phyloP scores from a whole-genome alignment of 2,888 invertebrate genomes.

The Tenthredo scrophulariae region DNA sequence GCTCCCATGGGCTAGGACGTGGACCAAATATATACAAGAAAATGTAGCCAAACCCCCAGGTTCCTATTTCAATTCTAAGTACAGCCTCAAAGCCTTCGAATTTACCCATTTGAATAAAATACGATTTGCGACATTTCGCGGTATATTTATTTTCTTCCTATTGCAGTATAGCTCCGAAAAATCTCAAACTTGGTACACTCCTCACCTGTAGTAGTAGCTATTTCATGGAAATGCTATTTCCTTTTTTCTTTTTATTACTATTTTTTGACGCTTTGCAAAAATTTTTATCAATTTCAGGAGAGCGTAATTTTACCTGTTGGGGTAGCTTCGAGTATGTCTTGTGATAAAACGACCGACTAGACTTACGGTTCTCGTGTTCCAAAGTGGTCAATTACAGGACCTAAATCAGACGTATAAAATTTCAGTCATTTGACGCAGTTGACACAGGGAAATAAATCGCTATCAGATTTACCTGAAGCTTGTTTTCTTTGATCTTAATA shows the following conservation, averaged over 20 bases:
- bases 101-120: no score
- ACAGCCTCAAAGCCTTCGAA: no score
- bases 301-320: not conserved
- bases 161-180: no score
- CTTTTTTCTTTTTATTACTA: not conserved
- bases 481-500: not conserved
- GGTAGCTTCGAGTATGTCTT: not conserved
- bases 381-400: not conserved
- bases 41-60: no score
- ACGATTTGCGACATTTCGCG: no score
- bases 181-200: no score
- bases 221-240: not conserved
- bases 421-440: conserved; percentile 33
- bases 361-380: conserved; percentile 2
- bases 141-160: no score
- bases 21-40: no score
- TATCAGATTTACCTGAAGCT: not conserved
- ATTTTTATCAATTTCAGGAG: not conserved
- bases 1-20: no score
- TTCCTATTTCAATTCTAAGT: no score
- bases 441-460: not conserved
- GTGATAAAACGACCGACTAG: not conserved
- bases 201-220: no score
- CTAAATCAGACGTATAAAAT: not conserved
- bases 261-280: not conserved